Conservation (phyloP, 2,113 vertebrate species). For the Chelonoidis abingdonii region DNA sequence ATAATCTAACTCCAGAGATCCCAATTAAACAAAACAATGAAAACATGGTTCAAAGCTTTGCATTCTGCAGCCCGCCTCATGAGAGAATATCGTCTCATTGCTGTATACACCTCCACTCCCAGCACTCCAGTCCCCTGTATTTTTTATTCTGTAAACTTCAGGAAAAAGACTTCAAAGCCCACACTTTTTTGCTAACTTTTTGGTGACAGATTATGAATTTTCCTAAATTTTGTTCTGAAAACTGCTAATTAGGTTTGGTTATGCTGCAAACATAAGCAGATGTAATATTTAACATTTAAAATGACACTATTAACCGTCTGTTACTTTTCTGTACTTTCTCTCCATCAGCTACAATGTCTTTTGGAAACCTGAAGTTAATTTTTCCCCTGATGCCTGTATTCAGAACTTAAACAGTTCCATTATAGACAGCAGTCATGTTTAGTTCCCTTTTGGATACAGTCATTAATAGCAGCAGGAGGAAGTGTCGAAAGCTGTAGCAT, state of each 20-base stretch:
- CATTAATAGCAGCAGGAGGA: neutral
- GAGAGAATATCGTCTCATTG: neutral
- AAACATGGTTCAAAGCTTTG: neutral
- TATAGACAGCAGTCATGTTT: neutral
- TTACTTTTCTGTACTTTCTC: neutral
- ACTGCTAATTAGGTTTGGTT: neutral
- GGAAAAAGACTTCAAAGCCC: neutral
- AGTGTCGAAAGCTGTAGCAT: neutral
- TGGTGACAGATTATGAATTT: neutral
- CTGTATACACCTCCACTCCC: neutral
- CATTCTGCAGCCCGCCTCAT: neutral
- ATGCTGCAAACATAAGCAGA: neutral
- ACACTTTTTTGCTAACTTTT: neutral
- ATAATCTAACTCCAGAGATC: neutral
- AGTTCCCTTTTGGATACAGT: neutral
- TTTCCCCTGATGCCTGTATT: neutral
- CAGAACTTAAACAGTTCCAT: neutral
- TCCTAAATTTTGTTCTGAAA: neutral
- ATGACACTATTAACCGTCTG: neutral
- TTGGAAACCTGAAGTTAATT: neutral
- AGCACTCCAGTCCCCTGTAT: neutral
- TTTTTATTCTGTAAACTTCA: neutral
- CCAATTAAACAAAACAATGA: neutral
- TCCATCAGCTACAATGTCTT: neutral
- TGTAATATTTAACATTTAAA: neutral